phyloP scores from a whole-genome alignment of 2,797 vertebrate species.

The Orientallactaga sibirica region DNA sequence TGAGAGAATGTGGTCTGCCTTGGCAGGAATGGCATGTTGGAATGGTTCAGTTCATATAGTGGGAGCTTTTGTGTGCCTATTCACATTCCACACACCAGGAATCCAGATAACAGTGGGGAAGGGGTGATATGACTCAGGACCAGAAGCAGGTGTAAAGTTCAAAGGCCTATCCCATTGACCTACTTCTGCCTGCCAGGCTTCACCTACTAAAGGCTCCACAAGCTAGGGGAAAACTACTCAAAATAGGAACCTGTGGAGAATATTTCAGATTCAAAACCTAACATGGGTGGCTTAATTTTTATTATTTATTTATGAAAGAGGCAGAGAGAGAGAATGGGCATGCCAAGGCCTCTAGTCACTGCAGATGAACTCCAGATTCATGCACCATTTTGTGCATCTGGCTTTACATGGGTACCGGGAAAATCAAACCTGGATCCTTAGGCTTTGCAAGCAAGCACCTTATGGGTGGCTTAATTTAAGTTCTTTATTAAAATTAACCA shows the following conservation, averaged over 20 bases:
- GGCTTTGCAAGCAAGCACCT: too few species aligned
- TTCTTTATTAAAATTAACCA: too few species aligned
- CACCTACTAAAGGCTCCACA: background rate
- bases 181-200: background rate
- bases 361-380: too few species aligned
- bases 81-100: background rate
- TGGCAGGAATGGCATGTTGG: background rate
- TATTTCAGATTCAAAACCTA: background rate
- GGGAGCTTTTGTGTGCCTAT: background rate
- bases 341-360: too few species aligned
- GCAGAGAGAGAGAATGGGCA: too few species aligned
- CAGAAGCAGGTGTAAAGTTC: background rate
- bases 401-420: too few species aligned
- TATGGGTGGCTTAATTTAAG: too few species aligned
- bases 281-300: too few species aligned
- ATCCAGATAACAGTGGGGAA: background rate
- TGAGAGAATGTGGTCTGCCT: background rate
- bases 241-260: background rate
- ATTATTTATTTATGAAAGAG: too few species aligned
- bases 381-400: too few species aligned
- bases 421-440: too few species aligned
- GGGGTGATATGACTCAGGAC: background rate
- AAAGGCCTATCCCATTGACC: background rate
- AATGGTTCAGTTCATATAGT: background rate
- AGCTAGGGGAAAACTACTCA: background rate